phyloP scores from a whole-genome alignment of 1,140 invertebrate species.

The Acromyrmex echinatior region DNA sequence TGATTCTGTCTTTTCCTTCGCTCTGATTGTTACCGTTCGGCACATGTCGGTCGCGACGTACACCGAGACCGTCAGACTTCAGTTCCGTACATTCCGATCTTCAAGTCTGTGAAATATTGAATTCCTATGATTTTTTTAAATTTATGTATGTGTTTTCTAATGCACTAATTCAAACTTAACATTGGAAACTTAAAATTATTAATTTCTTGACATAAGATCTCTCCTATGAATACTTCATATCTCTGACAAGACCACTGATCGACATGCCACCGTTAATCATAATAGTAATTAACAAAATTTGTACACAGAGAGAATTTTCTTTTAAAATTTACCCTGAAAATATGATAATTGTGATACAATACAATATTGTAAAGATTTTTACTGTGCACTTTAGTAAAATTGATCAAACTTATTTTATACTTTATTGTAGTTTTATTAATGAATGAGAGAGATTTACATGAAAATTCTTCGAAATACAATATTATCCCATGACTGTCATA shows the following conservation, averaged over 20 bases:
- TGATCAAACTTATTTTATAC: too few relatives aligned
- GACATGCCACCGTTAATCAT: background rate
- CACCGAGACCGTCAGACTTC: slow-evolving; percentile 10
- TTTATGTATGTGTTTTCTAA: background rate
- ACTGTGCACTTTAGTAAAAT: too few relatives aligned
- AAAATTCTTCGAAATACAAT: too few relatives aligned
- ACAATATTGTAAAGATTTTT: too few relatives aligned
- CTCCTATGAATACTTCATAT: background rate
- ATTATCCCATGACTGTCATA: too few relatives aligned
- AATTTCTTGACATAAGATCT: background rate
- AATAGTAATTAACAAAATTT: background rate
- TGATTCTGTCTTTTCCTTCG: slow-evolving; percentile 64
- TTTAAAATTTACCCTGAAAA: too few relatives aligned
- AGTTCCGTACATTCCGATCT: background rate
- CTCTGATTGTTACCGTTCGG: slow-evolving; percentile 45
- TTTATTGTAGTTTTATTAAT: too few relatives aligned
- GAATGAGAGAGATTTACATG: too few relatives aligned
- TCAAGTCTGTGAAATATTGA: background rate
- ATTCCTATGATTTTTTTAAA: background rate
- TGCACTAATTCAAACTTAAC: background rate
- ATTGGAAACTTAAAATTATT: background rate
- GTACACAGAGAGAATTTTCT: too few relatives aligned
- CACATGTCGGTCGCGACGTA: slow-evolving; percentile 19
- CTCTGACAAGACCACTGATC: background rate
- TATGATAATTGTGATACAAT: too few relatives aligned